Percentiles rank a stretch among this genome's conserved stretches.
Evolutionary conservation across 1,140 invertebrate species (phyloP).

Genomic region (Micrasema minimum): DNA sequence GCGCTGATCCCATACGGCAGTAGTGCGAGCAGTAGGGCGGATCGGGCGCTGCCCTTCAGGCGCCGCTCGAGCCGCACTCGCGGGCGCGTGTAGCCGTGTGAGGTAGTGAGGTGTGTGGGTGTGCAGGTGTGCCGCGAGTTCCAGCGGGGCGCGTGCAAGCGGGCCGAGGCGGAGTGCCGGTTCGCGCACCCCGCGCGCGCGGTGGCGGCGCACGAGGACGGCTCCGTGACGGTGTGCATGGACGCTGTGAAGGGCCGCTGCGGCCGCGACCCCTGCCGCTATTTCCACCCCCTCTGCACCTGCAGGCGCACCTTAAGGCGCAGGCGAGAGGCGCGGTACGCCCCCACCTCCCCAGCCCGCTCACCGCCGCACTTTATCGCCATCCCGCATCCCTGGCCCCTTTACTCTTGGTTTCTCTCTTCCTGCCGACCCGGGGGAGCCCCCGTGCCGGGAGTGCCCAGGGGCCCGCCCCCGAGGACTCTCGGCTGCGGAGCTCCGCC

Average conservation of each 20-base stretch:
- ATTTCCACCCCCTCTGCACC: slow-evolving; percentile 98
- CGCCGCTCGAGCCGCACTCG: not conserved
- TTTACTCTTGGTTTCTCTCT: slow-evolving; percentile 44
- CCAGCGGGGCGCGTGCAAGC: slow-evolving; percentile 96
- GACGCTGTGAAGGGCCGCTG: slow-evolving; percentile 97
- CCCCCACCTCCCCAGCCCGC: slow-evolving; percentile 60
- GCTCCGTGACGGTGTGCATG: slow-evolving; percentile 98
- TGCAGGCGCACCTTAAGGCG: slow-evolving; percentile 98
- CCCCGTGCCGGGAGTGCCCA: not conserved
- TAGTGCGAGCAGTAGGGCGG: not conserved
- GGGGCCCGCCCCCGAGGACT: not conserved
- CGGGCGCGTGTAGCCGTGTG: not conserved
- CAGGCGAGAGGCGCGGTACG: slow-evolving; percentile 95
- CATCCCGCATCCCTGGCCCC: slow-evolving; percentile 51
- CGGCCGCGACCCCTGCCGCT: slow-evolving; percentile 95
- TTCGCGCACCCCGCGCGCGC: slow-evolving; percentile 96
- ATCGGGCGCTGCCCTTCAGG: not conserved
- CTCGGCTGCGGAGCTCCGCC: slow-evolving; percentile 11
- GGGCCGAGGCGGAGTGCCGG: slow-evolving; percentile 94
- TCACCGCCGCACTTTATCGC: slow-evolving; percentile 53
- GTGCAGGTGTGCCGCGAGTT: slow-evolving; percentile 97
- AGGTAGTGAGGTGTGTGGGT: slow-evolving; percentile 54
- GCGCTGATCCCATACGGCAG: slow-evolving; percentile 2
- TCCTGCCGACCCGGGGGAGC: not conserved
- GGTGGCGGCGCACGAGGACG: slow-evolving; percentile 92